phyloP scores from a whole-genome alignment of 2,113 vertebrate species.

The Acanthochromis polyacanthus region DNA sequence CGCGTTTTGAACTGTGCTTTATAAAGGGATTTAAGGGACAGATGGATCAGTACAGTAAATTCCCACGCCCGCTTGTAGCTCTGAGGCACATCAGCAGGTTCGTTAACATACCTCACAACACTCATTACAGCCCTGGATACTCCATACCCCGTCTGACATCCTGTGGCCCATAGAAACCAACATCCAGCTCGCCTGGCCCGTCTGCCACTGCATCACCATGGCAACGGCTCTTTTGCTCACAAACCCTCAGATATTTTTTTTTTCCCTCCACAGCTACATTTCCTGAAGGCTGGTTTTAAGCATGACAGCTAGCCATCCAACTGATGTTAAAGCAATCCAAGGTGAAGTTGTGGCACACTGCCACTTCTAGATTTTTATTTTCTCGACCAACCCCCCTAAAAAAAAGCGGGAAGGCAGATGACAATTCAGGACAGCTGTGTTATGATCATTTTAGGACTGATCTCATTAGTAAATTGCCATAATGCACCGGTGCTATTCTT shows the following conservation, averaged over 20 bases:
- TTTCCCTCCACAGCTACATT: constrained; percentile 47
- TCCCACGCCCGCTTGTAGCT: neutral
- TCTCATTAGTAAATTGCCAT: constrained; percentile 73
- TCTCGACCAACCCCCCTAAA: neutral
- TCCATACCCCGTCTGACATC: constrained; percentile 41
- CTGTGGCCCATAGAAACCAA: constrained; percentile 60
- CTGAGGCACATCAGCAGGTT: constrained; percentile 32
- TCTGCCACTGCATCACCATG: constrained; percentile 63
- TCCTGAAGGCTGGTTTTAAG: constrained; percentile 50
- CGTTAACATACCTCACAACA: constrained; percentile 32
- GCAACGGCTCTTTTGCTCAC: constrained; percentile 63
- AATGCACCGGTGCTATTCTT: constrained; percentile 55
- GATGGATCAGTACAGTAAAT: neutral
- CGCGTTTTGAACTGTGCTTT: constrained; percentile 8
- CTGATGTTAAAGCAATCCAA: constrained; percentile 38
- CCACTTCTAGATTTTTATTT: constrained; percentile 3
- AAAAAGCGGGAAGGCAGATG: constrained; percentile 14
- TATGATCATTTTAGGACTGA: constrained; percentile 54
- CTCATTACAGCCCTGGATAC: constrained; percentile 50
- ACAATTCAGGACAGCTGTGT: constrained; percentile 54
- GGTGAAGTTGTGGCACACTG: constrained; percentile 32
- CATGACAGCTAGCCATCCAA: constrained; percentile 56
- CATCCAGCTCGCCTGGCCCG: constrained; percentile 45
- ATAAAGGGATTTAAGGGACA: neutral
- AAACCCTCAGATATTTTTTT: constrained; percentile 31